Evolutionary conservation across 2,113 vertebrate species (phyloP), one percentile per base, ranked within the genome.

Genomic region (Tachycineta bicolor): DNA sequence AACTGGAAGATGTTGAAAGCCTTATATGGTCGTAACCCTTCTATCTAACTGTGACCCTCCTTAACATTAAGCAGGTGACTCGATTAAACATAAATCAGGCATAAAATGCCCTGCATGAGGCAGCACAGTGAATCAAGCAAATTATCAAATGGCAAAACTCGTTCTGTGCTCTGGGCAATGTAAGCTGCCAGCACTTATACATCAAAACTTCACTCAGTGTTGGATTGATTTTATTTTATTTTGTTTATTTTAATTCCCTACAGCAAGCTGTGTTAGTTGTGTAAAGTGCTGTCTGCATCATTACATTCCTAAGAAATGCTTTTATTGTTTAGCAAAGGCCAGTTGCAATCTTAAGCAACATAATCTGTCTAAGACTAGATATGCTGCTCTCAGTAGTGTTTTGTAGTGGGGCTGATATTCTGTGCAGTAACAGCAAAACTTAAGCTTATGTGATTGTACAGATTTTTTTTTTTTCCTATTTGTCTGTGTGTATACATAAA

Each of bases 121-220:
- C 97, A 97, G 97, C 96, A 97, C 96, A 98, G 95, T 97, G 97
- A 98, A 98, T 98, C 97, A 98, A 98, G 96, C 91, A 98, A 98
- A 98, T 98, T 98, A 97, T 98, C 97, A 98, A 98, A 98, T 97
- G 91, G 97, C 97, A 95, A 97, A 97, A 98, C 98, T 97, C 96
- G 82, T 97, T 98, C 96, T 95, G 91, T 97, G 97, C 98, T 98
- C 80, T 97, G 96, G 98, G 98, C 98, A 98, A 97, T 98, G 97
- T 97, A 97, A 94, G 95, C 97, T 98, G 98, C 98, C 98, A 98
- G 94, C 96, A 97, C 94, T 97, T 98, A 98, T 98, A 98, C 97
- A 98, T 97, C 97, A 98, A 98, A 98, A 98, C 97, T 98, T 98
- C 98, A 98, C 97, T 98, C 98, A 98, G 83, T 98, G 98, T 98